Evolutionary conservation across 35 echinoderm and acorn worm species (phyloP), one percentile per base, ranked within the genome.

Genomic region (Chiridota heheva): DNA sequence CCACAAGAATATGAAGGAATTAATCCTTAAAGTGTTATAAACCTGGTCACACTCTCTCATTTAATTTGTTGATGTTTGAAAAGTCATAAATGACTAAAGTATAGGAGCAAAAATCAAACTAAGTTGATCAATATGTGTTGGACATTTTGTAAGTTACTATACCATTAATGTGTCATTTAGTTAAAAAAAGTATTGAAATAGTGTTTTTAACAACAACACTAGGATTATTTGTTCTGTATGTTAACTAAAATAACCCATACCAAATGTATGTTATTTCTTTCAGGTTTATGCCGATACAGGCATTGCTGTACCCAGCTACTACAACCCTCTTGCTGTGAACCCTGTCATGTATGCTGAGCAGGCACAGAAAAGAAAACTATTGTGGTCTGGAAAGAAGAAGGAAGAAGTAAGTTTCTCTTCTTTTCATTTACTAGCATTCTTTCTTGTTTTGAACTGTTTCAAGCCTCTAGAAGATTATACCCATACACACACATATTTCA

Each of bases 321-420:
- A 98, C 81, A 98, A 98, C 81, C 95, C 95, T 3, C 57, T 91
- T 46, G 85, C 95, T 20, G 89, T 98, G 55, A 98, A 98, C 42
- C 95, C 95, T 31, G 55, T 98, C 16, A 88, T 91, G 33, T 91
- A 88, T 58, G 95, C 95, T 42, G 95, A 86, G 70, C 89, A 98
- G 40, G 70, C 64, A 44, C 73, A 71, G 44, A 98, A 98, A 58
- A 88, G 95, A 37, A 91, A 98, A 70, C 47, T 88, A 37, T 85
- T 98, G 12, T 98, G 95, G 95, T 56, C 78, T 20, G 40, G 26
- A 5, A 86, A 86, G 77, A 91, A 90, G 42, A 73, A 78, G 42
- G 82, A 90, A 18, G 92, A 86, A 70, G 92, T 96, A 64, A 16
- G 1, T 44, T 41, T 13, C 17, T 72, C 5, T 26, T 1, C 24